Evolutionary conservation across 2,888 invertebrate genomes (phyloP), one percentile per base, ranked within the genome.

Genomic region (Dryococelus australis): DNA sequence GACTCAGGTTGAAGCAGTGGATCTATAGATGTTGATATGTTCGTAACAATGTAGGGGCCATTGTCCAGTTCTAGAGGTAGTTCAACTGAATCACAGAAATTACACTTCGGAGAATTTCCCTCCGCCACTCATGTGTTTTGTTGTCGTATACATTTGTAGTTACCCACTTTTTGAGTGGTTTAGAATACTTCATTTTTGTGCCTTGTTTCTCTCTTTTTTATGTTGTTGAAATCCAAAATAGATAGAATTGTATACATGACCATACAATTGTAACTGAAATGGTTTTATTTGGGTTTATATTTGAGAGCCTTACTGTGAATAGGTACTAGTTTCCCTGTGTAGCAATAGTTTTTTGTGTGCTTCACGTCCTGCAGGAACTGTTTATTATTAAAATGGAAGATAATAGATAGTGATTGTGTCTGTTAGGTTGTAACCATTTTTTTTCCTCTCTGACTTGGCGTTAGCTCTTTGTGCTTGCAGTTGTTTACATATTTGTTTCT

Each of bases 391-490:
- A 35, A 26, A 84, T 8, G 16, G 2, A n/a, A 12, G 20, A 43
- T 27, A 43, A 43, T 0, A 84, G 84, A 84, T 20, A 4, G 43
- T 84, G 43, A 84, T 84, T 27, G 35, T n/a, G 84, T 12, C 3
- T 43, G 43, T 43, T 43, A 10, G 84, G 84, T 84, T 84, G 43
- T n/a, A 84, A 26, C 43, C 51, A 85, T 85, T 85, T 85, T 47
- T 47, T 51, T 51, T 51, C 43, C 4, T 43, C 84, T 43, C n/a
- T 35, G 24, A 43, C 35, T 35, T 28, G 83, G 4, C 27, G 0
- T 81, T 13, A 43, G 10, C 12, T 85, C 27, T 85, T 12, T 35
- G 85, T 85, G 85, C 24, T 27, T 43, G 35, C 85, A 85, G 26
- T 16, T 35, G 35, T 35, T 35, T 35, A 35, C 35, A 35, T 35